Evolutionary conservation across 2,113 vertebrate genomes (phyloP).

Genomic region (Bubo bubo): DNA sequence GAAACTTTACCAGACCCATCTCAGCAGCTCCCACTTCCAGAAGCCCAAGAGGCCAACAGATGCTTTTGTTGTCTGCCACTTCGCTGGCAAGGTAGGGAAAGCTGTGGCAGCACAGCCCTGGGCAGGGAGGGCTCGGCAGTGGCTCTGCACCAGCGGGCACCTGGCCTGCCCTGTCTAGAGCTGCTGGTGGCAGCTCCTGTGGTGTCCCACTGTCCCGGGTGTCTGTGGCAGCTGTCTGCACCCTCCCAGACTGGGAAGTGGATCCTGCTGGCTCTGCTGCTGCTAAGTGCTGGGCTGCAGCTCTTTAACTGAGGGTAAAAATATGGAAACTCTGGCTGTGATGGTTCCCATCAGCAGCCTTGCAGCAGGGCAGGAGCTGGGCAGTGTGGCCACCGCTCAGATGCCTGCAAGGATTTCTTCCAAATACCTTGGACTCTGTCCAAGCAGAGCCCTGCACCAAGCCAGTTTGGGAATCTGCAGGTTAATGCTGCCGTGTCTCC

Average conservation of each 20-base stretch:
- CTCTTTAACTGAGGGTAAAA: not conserved
- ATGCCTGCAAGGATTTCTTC: not conserved
- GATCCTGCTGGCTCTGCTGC: not conserved
- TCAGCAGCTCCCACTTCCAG: conserved; percentile 71
- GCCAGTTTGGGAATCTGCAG: not conserved
- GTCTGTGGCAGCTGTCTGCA: not conserved
- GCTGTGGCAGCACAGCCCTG: not conserved
- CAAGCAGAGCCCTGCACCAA: not conserved
- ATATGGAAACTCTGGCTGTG: not conserved
- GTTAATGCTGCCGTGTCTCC: not conserved
- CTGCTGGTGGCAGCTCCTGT: not conserved
- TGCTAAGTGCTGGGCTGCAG: not conserved
- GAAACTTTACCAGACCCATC: conserved; percentile 78
- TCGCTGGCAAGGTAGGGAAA: conserved; percentile 76
- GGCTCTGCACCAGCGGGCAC: not conserved
- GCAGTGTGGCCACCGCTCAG: not conserved
- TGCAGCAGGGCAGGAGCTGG: not conserved
- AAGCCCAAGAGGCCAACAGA: conserved; percentile 77
- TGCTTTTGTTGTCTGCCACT: conserved; percentile 80
- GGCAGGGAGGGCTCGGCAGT: not conserved
- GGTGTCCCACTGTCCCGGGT: not conserved
- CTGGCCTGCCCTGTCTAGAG: not conserved
- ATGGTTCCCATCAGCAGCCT: not conserved
- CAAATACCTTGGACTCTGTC: not conserved
- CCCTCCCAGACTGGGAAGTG: not conserved